Conservation (phyloP, 2,797 vertebrate species). For the Labeo calbasu region DNA sequence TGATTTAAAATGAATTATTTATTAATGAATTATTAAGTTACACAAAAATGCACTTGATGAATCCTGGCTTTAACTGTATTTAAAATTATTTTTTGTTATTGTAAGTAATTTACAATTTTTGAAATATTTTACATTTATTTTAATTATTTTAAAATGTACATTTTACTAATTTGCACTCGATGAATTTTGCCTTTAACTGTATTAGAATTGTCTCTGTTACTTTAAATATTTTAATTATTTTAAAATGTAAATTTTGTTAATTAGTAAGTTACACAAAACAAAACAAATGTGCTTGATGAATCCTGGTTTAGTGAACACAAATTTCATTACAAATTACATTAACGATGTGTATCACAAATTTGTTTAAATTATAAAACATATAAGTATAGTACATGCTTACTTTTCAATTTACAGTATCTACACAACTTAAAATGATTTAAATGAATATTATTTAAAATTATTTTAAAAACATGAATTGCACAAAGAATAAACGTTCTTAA, state of each 20-base stretch:
- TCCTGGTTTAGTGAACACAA: neutral
- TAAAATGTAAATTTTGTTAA: neutral
- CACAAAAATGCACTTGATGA: too few relatives aligned
- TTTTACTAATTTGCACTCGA: neutral
- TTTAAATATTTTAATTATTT: neutral
- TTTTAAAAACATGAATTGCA: too few relatives aligned
- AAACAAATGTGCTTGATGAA: neutral
- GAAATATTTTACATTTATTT: neutral
- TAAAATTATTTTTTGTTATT: neutral
- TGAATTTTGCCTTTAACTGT: too few relatives aligned
- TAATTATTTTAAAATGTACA: neutral
- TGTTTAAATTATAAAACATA: neutral
- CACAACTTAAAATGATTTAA: neutral
- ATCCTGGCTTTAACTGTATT: too few relatives aligned
- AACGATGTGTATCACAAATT: neutral
- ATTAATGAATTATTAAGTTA: too few relatives aligned
- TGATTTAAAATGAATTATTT: too few relatives aligned
- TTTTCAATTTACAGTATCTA: neutral
- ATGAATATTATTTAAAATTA: too few relatives aligned
- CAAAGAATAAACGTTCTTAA: too few relatives aligned
- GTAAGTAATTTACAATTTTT: neutral
- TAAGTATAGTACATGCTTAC: neutral
- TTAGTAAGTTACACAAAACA: neutral
- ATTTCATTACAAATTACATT: neutral
- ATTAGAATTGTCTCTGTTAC: neutral